Evolutionary conservation across 2,113 vertebrate species (phyloP).

Genomic region (Phalacrocorax carbo): DNA sequence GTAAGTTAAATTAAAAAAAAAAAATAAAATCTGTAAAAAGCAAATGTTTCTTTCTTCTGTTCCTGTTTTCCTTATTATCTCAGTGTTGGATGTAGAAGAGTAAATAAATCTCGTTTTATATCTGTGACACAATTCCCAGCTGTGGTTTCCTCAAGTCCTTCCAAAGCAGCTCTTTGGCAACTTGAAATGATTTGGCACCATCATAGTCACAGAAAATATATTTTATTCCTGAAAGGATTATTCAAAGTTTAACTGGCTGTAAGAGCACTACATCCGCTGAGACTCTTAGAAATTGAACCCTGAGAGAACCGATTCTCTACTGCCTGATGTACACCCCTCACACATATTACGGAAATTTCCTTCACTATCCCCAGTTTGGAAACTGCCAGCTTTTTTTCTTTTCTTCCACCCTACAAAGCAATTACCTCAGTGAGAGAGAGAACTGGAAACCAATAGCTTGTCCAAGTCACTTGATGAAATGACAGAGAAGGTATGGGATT

Average conservation of each 20-base stretch:
- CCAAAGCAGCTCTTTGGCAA: constrained; percentile 61
- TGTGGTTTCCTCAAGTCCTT: constrained; percentile 61
- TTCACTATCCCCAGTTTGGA: background rate
- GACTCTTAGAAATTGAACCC: background rate
- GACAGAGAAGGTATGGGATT: background rate
- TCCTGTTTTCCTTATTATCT: constrained; percentile 52
- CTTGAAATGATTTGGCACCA: constrained; percentile 56
- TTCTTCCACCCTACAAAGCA: background rate
- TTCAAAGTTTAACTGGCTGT: constrained; percentile 54
- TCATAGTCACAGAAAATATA: constrained; percentile 61
- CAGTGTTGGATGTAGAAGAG: constrained; percentile 36
- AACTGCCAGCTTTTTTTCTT: background rate
- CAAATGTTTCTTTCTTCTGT: constrained; percentile 50
- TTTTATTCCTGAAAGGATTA: constrained; percentile 65
- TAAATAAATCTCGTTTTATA: constrained; percentile 67
- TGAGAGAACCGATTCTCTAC: background rate
- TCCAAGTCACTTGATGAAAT: background rate
- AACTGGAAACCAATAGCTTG: background rate
- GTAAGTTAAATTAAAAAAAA: background rate
- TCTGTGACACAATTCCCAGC: constrained; percentile 67
- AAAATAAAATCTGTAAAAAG: background rate
- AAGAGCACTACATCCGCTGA: background rate
- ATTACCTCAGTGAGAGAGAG: background rate
- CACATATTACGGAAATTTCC: background rate
- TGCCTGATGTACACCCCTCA: background rate